Conservation (phyloP, 92 coral and sea anemone species). For the Porites divaricata region DNA sequence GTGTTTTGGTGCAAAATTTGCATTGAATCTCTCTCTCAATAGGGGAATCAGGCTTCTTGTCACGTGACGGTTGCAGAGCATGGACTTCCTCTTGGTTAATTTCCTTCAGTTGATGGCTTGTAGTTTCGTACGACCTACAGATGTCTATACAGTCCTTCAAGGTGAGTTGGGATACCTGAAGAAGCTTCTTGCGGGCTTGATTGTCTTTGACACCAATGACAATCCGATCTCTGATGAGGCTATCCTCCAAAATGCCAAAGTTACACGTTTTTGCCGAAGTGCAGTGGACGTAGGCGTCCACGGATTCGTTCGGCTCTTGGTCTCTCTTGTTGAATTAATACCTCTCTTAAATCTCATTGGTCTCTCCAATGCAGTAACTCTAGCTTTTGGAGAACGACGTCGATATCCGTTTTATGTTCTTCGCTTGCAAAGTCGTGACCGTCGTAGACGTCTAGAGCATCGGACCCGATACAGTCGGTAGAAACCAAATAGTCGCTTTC, state of each 20-base stretch:
- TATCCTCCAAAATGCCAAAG: constrained; percentile 34
- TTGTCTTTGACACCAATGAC: constrained; percentile 23
- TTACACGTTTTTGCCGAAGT: constrained; percentile 44
- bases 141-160: not conserved
- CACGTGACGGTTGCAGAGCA: too few species aligned
- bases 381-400: not conserved
- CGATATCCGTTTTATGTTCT: too few species aligned
- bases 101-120: too few species aligned
- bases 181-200: constrained; percentile 13
- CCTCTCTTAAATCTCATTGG: constrained; percentile 17
- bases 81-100: too few species aligned
- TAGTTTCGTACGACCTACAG: too few species aligned
- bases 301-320: constrained; percentile 28
- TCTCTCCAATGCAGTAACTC: constrained; percentile 8
- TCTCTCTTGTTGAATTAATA: constrained; percentile 24
- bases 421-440: too few species aligned
- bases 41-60: too few species aligned
- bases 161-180: constrained; percentile 4
- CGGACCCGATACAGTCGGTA: too few species aligned
- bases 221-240: constrained; percentile 36
- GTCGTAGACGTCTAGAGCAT: too few species aligned
- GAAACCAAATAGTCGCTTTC: too few species aligned
- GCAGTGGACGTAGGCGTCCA: constrained; percentile 21
- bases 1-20: too few species aligned
- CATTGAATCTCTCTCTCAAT: too few species aligned